Conservation (phyloP, 2,888 invertebrate genomes). For the Tenthredo distinguenda region DNA sequence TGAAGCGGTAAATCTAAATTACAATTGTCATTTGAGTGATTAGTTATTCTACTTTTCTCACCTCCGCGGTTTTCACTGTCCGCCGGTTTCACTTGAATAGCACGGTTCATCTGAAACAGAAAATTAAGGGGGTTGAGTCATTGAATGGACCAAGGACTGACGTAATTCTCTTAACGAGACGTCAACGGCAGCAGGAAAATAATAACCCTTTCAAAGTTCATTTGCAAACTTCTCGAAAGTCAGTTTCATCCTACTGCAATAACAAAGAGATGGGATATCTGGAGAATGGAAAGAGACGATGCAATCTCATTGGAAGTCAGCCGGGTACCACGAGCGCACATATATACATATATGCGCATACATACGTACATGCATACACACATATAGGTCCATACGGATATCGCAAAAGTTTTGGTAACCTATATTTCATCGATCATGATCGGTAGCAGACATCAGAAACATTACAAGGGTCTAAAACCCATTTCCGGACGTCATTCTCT, state of each 20-base stretch:
- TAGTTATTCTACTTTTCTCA: constrained; percentile 79
- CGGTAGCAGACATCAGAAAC: constrained; percentile 27
- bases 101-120: constrained; percentile 98
- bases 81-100: constrained; percentile 99
- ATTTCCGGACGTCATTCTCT: constrained; percentile 49
- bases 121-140: constrained; percentile 60
- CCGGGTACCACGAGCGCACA: background rate
- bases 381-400: background rate
- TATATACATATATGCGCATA: background rate
- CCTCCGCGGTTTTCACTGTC: constrained; percentile 99
- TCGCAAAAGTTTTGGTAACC: constrained; percentile 7
- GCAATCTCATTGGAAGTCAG: constrained; percentile 19
- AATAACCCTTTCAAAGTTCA: constrained; percentile 41
- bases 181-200: constrained; percentile 36
- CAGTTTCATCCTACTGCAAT: constrained; percentile 29
- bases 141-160: constrained; percentile 23
- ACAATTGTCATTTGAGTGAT: constrained; percentile 15
- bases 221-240: constrained; percentile 26
- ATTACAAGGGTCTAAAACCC: constrained; percentile 50
- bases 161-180: constrained; percentile 40
- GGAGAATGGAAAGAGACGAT: background rate
- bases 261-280: constrained; percentile 26
- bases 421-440: constrained; percentile 40
- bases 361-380: background rate
- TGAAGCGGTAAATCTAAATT: constrained; percentile 42